Conservation (phyloP, 2,113 vertebrate species). For the Mormoops blainvillei region DNA sequence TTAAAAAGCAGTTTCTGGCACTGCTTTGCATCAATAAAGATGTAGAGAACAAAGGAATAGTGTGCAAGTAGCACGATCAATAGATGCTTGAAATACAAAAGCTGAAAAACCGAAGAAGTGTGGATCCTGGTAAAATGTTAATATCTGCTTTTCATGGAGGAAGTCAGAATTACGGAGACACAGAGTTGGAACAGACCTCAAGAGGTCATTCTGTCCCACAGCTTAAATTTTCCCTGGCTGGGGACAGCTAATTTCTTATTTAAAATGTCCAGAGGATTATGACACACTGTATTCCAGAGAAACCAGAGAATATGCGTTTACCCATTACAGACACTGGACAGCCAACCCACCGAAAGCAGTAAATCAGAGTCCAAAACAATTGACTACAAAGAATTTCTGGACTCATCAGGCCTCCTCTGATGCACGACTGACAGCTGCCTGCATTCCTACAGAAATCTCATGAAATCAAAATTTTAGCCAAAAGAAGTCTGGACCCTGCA, state of each 20-base stretch:
- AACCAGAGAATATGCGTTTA: not conserved
- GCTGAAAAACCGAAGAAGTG: not conserved
- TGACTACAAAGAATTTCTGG: constrained; percentile 36
- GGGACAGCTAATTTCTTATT: not conserved
- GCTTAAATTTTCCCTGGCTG: not conserved
- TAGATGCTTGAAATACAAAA: constrained; percentile 58
- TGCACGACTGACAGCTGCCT: constrained; percentile 15
- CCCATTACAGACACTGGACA: not conserved
- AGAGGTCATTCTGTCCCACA: not conserved
- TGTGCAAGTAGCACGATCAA: constrained; percentile 46
- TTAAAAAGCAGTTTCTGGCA: constrained; percentile 53
- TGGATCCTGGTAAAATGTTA: not conserved
- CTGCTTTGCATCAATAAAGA: constrained; percentile 69
- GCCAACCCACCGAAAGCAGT: not conserved
- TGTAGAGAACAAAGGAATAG: constrained; percentile 67
- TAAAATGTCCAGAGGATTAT: not conserved
- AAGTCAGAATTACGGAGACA: not conserved
- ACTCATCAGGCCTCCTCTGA: not conserved
- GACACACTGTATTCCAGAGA: not conserved
- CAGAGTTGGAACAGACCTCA: not conserved
- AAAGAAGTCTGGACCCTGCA: not conserved
- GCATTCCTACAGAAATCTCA: not conserved
- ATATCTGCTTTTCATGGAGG: not conserved
- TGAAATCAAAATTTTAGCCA: constrained; percentile 24
- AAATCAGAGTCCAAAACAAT: constrained; percentile 4